Evolutionary conservation across 1,140 invertebrate species (phyloP), one percentile per base, ranked within the genome.

Genomic region (Microplitis mediator): DNA sequence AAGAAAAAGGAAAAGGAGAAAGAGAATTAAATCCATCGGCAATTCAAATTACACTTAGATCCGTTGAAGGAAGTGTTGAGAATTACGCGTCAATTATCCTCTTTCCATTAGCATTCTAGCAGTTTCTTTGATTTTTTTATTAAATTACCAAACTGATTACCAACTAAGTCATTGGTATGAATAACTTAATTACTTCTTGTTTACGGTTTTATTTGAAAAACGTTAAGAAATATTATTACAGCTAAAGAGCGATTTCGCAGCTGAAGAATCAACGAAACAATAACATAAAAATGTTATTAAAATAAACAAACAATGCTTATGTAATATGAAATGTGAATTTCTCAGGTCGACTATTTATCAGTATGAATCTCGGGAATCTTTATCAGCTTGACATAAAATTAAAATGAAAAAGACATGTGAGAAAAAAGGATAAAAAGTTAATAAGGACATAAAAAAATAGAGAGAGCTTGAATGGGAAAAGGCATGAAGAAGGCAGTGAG

Each of bases 401-500:
- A 6, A 45, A 45, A 11, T 11, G 5, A 5, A 45, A 45, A 14
- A 32, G 51, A 14, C 50, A 61, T 23, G 70, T 71, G 51, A 74
- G 39, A 66, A 60, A 54, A 4, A 16, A 60, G 2, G 62, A 52
- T 16, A n/a, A 60, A n/a, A 63, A 23, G 52, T 34, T 45, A 45
- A 11, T 45, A 45, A 9, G 23, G 23, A 23, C 23, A 23, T 23
- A 23, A 45, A 45, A 45, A 45, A 45, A 45, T 45, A 45, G 6
- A 6, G 39, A 45, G 6, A 11, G 45, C 13, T 64, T 45, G 32
- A n/a, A 73, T 68, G 36, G 23, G 56, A 39, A 31, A 52, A 73
- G 68, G 34, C 36, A 35, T 64, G 35, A 39, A 74, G 32, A 72
- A 54, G 61, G 70, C 72, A 23, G 23, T 70, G 71, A 36, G 64